Percentiles rank a stretch among this genome's conserved stretches.
Conservation (phyloP, 2,888 invertebrate genomes). For the Parnassius apollo region DNA sequence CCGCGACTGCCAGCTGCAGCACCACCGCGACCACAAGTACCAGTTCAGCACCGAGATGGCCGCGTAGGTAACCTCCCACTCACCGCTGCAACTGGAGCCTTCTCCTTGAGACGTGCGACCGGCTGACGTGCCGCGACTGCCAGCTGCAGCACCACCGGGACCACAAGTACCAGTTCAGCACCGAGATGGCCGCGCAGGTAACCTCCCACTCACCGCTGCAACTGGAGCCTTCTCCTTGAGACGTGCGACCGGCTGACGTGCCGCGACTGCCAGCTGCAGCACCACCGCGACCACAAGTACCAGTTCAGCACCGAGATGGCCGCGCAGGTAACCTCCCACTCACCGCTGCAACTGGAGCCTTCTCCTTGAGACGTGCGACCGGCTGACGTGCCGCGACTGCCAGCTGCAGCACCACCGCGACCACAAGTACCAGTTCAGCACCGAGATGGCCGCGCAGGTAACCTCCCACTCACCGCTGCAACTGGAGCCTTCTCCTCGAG, state of each 20-base stretch:
- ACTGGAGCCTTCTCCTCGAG: constrained; percentile 51
- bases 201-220: neutral
- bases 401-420: constrained; percentile 95
- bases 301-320: constrained; percentile 96
- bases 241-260: constrained; percentile 96
- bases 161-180: constrained; percentile 96
- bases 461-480: too few species aligned
- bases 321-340: constrained; percentile 67
- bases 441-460: constrained; percentile 39
- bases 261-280: constrained; percentile 95
- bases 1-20: constrained; percentile 95
- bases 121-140: constrained; percentile 96
- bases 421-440: constrained; percentile 96
- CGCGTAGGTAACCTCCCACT: constrained; percentile 67
- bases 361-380: constrained; percentile 95
- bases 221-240: constrained; percentile 88
- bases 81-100: constrained; percentile 90
- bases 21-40: constrained; percentile 96
- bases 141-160: constrained; percentile 95
- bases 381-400: constrained; percentile 94
- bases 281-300: constrained; percentile 96
- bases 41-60: constrained; percentile 96
- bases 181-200: constrained; percentile 90
- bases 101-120: too few species aligned
- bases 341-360: constrained; percentile 90